A percentile compares a stretch with the other conserved stretches of the same genome.
Evolutionary conservation across 2,797 vertebrate species (phyloP).

Genomic region (Scolopax bukidnonensis): DNA sequence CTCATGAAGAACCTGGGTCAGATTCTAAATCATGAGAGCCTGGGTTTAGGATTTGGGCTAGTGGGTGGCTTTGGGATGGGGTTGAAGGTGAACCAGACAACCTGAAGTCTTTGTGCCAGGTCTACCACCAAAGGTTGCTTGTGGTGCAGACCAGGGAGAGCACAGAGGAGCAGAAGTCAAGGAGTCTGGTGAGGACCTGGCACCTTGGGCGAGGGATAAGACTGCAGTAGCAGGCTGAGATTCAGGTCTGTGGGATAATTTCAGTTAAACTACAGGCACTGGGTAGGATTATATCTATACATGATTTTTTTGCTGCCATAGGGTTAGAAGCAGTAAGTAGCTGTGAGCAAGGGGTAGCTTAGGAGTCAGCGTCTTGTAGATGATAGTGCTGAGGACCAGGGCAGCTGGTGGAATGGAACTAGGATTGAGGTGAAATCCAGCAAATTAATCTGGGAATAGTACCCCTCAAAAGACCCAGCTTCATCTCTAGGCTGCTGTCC

Average conservation of each 20-base stretch:
- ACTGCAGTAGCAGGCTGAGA: background rate
- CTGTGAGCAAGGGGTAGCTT: background rate
- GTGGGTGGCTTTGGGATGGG: background rate
- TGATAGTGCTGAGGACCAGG: too few relatives aligned
- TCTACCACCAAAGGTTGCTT: background rate
- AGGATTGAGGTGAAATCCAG: background rate
- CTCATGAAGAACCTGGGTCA: background rate
- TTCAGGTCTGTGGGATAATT: background rate
- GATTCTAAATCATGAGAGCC: background rate
- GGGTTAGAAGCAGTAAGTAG: background rate
- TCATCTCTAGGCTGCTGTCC: background rate
- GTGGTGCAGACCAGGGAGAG: background rate
- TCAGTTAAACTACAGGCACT: background rate
- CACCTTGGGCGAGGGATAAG: background rate
- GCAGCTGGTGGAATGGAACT: too few relatives aligned
- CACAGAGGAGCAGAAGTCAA: too few relatives aligned
- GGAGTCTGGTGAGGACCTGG: too few relatives aligned
- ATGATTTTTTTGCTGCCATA: background rate
- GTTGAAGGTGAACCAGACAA: background rate
- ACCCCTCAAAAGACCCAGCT: background rate
- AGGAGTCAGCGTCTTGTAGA: too few relatives aligned
- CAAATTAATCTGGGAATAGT: background rate
- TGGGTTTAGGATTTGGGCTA: background rate
- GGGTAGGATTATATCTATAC: rapidly evolving
- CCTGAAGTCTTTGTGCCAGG: background rate